Percentiles rank a stretch among this genome's conserved stretches.
phyloP scores from a whole-genome alignment of 2,113 vertebrate species.

The Campylomormyrus tamandua region DNA sequence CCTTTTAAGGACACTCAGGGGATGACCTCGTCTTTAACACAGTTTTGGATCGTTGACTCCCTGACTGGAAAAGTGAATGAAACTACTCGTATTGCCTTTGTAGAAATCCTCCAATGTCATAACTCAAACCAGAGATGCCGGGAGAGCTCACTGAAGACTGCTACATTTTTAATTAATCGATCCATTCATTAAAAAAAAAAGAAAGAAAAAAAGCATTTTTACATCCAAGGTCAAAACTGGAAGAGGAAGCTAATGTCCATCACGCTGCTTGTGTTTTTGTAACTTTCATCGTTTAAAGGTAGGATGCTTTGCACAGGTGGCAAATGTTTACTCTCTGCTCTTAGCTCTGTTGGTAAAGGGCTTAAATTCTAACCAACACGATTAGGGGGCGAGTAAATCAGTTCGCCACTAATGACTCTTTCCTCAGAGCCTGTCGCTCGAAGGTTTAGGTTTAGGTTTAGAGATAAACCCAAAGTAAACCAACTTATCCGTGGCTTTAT shows the following conservation, averaged over 20 bases:
- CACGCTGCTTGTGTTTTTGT: neutral
- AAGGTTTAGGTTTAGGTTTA: neutral
- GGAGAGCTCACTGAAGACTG: too few species aligned
- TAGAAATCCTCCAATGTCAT: slow-evolving; percentile 9
- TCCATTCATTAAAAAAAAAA: neutral
- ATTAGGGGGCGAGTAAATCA: neutral
- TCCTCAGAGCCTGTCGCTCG: neutral
- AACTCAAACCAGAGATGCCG: slow-evolving; percentile 4
- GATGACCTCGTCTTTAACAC: slow-evolving; percentile 68
- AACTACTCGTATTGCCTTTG: slow-evolving; percentile 7
- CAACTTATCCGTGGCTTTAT: neutral
- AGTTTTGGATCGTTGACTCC: slow-evolving; percentile 67
- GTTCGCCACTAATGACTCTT: neutral
- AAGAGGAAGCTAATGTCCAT: neutral
- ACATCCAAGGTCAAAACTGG: neutral
- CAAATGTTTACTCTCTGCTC: neutral
- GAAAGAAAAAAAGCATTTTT: neutral
- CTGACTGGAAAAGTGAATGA: slow-evolving; percentile 44
- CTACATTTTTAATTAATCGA: neutral
- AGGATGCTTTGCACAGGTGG: neutral
- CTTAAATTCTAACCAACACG: slow-evolving; percentile 5
- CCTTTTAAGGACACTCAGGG: slow-evolving; percentile 60
- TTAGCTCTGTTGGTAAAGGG: neutral
- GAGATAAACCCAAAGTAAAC: neutral
- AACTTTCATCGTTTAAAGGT: neutral